Base-by-base conservation (phyloP, 2,113 vertebrate genomes). In the Todiramphus chloris region DNA sequence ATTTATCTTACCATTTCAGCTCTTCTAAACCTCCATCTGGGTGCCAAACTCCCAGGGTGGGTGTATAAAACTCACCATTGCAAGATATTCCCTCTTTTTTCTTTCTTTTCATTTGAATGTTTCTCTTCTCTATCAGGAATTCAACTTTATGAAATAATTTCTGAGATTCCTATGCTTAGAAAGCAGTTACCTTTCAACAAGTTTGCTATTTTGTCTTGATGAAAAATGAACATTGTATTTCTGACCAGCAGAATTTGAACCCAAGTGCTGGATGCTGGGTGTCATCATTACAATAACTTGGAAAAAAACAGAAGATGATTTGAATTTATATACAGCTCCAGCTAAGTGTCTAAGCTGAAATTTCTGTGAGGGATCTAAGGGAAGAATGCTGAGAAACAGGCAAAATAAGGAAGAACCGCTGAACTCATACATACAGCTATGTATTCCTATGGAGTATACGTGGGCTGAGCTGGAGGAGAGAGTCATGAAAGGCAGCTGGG, bases 1-100 rank as follows among this genome's bases (percentile, higher is more conserved):
- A 96, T 94, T 95, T 94, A 85, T 83, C 31, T 41, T 59, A 44
- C 66, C 33, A 50, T 91, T 96, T 88, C 69, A 93, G 28, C 62
- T 63, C 78, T 77, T 80, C 59, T 82, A 67, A 87, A 59, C 4
- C 1, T 83, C 70, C 72, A 0, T 68, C 76, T 95, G 70, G n/a
- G 43, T 91, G 83, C 83, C 80, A 89, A 5, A 58, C 27, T 81
- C 37, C 39, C 55, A 70, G 28, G n/a, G 41, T 70, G 7, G 19
- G 31, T 59, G 44, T 59, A 37, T 58, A 53, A 86, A 94, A 86
- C 21, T 58, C 44, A 62, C 14, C 6, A 14, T 6, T 73, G n/a
- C 37, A 62, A 70, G 37, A 13, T 77, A 62, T 19, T 80, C 78
- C 9, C 41, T 87, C 51, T 44, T 0, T 80, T 91, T 94, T 46